Percentiles rank a stretch among this genome's conserved stretches.
Conservation (phyloP, 1,140 invertebrate genomes). For the Orchestia grillus region DNA sequence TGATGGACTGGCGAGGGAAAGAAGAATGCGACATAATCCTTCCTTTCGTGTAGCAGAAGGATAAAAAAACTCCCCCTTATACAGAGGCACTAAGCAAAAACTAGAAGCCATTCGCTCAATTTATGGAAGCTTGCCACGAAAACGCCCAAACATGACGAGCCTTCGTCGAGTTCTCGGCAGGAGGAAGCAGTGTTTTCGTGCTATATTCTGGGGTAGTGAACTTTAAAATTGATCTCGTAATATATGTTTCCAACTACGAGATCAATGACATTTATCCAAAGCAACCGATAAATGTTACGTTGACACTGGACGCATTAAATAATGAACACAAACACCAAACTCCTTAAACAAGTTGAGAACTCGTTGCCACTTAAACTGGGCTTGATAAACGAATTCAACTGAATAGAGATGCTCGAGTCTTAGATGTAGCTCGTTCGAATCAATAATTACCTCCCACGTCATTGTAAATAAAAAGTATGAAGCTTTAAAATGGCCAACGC, state of each 20-base stretch:
- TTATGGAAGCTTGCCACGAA: background rate
- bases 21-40: slow-evolving; percentile 14
- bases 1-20: background rate
- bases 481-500: too few species aligned
- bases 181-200: background rate
- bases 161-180: background rate
- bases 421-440: too few species aligned
- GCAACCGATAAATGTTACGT: too few species aligned
- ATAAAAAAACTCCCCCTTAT: background rate
- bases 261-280: background rate
- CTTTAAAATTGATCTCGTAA: background rate
- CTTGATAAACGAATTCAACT: background rate
- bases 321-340: background rate
- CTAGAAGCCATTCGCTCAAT: background rate
- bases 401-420: background rate
- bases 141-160: background rate
- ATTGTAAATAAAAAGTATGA: too few species aligned
- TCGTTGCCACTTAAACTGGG: background rate
- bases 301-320: background rate
- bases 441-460: too few species aligned
- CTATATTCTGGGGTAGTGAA: background rate
- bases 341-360: background rate
- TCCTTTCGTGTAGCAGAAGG: background rate
- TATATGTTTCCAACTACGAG: background rate
- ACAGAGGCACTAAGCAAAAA: background rate